A percentile compares a stretch with the other conserved stretches of the same genome.
These are phyloP conservation scores for Pollenia labialis DNA, from an alignment of 2,888 invertebrate species.

Conservation along the genomic window DNA sequence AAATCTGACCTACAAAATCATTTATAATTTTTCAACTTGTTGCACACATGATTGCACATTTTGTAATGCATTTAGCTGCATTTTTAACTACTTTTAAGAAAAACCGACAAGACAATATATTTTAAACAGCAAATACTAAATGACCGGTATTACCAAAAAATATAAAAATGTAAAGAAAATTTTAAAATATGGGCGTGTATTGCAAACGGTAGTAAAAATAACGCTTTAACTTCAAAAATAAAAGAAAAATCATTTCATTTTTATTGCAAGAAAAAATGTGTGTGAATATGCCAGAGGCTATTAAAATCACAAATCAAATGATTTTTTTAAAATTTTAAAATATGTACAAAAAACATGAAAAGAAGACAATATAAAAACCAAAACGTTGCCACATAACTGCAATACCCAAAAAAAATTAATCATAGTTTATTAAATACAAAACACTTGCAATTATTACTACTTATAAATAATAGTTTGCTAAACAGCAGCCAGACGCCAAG, in stretches of 20 bases:
- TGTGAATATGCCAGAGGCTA: conserved; percentile 72
- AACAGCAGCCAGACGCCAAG: conserved; percentile 17
- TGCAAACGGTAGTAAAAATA: conserved; percentile 62
- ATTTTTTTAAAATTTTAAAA: conserved; percentile 57
- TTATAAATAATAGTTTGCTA: background rate
- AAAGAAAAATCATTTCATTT: conserved; percentile 16
- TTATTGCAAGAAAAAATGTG: conserved; percentile 32
- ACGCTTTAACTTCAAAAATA: conserved; percentile 38
- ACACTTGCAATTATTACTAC: conserved; percentile 53
- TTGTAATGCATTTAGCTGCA: conserved; percentile 50
- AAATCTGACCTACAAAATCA: conserved; percentile 70
- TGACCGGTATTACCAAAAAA: conserved; percentile 44
- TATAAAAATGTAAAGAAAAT: conserved; percentile 24
- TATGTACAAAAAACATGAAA: background rate
- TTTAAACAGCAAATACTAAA: conserved; percentile 26
- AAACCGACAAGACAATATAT: conserved; percentile 49
- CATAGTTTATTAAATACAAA: conserved; percentile 56
- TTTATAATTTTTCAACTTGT: conserved; percentile 68
- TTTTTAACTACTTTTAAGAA: conserved; percentile 52
- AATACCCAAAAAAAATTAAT: conserved; percentile 45
- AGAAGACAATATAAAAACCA: conserved; percentile 35
- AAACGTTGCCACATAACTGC: conserved; percentile 29
- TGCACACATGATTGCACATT: conserved; percentile 70
- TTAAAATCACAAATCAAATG: conserved; percentile 69
- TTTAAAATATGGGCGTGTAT: conserved; percentile 65